Conservation (phyloP, 2,888 invertebrate species). For the Cryptocheilus praepositus region DNA sequence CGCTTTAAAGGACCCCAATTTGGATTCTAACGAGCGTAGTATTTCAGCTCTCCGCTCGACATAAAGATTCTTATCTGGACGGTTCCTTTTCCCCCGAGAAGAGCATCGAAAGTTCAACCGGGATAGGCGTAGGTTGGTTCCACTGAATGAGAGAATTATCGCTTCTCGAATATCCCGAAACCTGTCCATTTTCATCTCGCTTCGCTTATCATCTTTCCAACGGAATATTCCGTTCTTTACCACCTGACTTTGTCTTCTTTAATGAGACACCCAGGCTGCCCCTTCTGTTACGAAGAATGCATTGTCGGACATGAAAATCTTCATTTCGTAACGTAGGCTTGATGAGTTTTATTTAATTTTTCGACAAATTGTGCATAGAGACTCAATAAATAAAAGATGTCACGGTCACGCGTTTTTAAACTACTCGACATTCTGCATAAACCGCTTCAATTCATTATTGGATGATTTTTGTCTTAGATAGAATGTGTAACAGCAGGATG, state of each 20-base stretch:
- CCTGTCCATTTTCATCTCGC: not conserved
- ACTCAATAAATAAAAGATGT: too few species aligned
- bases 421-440: too few species aligned
- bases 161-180: not conserved
- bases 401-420: too few species aligned
- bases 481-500: too few species aligned
- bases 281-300: too few species aligned
- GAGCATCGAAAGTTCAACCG: slow-evolving; percentile 31
- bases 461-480: too few species aligned
- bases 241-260: not conserved
- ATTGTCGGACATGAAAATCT: too few species aligned
- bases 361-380: too few species aligned
- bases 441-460: too few species aligned
- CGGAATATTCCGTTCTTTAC: not conserved
- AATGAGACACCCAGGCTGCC: too few species aligned
- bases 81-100: slow-evolving; percentile 48
- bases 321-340: too few species aligned
- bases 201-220: slow-evolving; percentile 4
- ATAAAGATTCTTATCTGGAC: slow-evolving; percentile 60
- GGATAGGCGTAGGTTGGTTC: slow-evolving; percentile 22
- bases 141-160: not conserved
- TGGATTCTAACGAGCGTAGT: slow-evolving; percentile 71
- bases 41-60: slow-evolving; percentile 64
- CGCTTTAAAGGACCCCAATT: slow-evolving; percentile 66
- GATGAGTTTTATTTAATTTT: too few species aligned